Conservation (phyloP, 2,113 vertebrate genomes). For the Pavo muticus region DNA sequence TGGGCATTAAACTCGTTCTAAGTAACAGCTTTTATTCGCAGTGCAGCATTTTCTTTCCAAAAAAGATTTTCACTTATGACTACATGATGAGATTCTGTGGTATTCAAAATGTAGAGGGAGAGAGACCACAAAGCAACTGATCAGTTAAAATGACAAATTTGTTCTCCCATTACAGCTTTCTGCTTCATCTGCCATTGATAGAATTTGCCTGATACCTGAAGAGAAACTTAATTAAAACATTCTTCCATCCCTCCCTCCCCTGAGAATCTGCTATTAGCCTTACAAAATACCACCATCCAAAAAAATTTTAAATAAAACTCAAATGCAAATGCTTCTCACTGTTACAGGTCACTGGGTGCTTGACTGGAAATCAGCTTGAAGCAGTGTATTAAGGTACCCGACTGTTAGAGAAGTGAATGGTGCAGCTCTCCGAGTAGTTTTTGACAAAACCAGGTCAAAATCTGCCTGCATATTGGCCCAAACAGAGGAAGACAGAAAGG, state of each 20-base stretch:
- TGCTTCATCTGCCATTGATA: background rate
- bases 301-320: conserved; percentile 48
- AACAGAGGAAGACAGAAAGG: background rate
- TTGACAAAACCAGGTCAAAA: conserved; percentile 49
- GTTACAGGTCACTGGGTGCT: conserved; percentile 35
- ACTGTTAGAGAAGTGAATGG: conserved; percentile 48
- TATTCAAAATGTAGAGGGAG: background rate
- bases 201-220: background rate
- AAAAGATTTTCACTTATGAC: background rate
- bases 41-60: background rate
- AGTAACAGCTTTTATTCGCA: background rate
- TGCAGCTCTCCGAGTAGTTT: conserved; percentile 27
- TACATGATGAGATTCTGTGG: background rate
- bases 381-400: conserved; percentile 31
- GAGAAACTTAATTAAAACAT: conserved; percentile 29
- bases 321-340: conserved; percentile 10
- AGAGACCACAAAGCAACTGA: background rate
- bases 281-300: background rate
- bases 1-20: background rate
- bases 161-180: background rate
- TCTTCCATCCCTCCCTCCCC: background rate
- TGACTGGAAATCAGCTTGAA: conserved; percentile 33
- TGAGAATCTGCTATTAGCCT: conserved; percentile 4
- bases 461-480: background rate
- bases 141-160: background rate